A percentile compares a stretch with the other conserved stretches of the same genome.
Evolutionary conservation across 2,113 vertebrate genomes (phyloP).

Genomic region (Percopsis transmontana): DNA sequence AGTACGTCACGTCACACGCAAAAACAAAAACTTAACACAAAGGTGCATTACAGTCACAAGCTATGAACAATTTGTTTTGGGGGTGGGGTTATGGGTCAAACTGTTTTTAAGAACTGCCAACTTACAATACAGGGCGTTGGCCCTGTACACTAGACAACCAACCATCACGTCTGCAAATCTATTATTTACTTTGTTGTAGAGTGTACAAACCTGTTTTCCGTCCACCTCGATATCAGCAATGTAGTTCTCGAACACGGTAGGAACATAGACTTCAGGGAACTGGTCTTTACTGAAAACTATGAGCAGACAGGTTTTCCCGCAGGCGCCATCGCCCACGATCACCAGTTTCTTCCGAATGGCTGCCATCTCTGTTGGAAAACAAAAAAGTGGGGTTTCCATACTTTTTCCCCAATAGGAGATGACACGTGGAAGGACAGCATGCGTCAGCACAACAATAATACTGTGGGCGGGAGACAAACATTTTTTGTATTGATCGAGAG

Average conservation of each 20-base stretch:
- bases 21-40: slow-evolving; percentile 11
- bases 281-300: slow-evolving; percentile 99
- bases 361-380: slow-evolving; percentile 83
- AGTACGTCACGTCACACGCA: not conserved
- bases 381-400: not conserved
- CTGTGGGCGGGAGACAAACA: not conserved
- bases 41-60: not conserved
- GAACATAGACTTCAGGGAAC: slow-evolving; percentile 97
- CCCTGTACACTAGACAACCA: not conserved
- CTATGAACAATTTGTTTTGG: not conserved
- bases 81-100: no score
- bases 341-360: slow-evolving; percentile 97
- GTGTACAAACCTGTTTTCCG: slow-evolving; percentile 87
- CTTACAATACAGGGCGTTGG: no score
- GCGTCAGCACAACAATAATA: not conserved
- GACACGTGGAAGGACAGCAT: not conserved
- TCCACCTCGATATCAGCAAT: slow-evolving; percentile 98
- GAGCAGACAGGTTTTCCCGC: slow-evolving; percentile 95
- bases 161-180: not conserved
- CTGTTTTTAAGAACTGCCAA: no score
- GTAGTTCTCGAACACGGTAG: slow-evolving; percentile 98
- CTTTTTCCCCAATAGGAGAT: not conserved
- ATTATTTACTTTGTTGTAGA: not conserved
- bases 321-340: slow-evolving; percentile 97
- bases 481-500: not conserved